A percentile compares a stretch with the other conserved stretches of the same genome.
Evolutionary conservation across 2,797 vertebrate species (phyloP).

Genomic region (Ceyx erithaca): DNA sequence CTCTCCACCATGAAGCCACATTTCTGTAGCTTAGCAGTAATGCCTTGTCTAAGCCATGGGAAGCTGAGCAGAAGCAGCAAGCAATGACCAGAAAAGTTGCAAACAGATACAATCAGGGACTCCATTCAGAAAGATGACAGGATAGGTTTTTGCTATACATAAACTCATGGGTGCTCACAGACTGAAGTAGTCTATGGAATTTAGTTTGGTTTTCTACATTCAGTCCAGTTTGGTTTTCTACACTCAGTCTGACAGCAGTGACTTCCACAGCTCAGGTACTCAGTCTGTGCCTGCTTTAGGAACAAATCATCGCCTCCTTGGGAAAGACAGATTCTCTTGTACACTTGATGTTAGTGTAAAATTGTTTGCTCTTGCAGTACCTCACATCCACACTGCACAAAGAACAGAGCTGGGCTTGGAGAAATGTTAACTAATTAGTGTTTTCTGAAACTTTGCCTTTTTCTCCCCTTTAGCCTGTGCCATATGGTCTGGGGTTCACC

Average conservation of each 20-base stretch:
- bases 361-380: neutral
- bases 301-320: neutral
- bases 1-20: neutral
- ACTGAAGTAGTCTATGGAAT: neutral
- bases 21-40: neutral
- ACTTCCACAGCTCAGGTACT: neutral
- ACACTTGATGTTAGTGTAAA: neutral
- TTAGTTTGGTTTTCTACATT: neutral
- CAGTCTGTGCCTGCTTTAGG: neutral
- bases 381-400: neutral
- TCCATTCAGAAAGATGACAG: fast-evolving
- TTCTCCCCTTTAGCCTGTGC: neutral
- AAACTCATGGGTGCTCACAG: neutral
- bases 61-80: neutral
- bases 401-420: neutral
- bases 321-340: neutral
- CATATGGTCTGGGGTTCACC: fast-evolving
- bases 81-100: neutral
- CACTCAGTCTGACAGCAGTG: neutral
- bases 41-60: neutral
- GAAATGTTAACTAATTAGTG: fast-evolving
- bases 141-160: neutral
- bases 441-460: neutral
- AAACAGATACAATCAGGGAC: neutral
- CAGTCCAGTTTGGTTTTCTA: neutral